Base-by-base conservation (phyloP, 2,888 invertebrate species). In the Drosophila mulleri region DNA sequence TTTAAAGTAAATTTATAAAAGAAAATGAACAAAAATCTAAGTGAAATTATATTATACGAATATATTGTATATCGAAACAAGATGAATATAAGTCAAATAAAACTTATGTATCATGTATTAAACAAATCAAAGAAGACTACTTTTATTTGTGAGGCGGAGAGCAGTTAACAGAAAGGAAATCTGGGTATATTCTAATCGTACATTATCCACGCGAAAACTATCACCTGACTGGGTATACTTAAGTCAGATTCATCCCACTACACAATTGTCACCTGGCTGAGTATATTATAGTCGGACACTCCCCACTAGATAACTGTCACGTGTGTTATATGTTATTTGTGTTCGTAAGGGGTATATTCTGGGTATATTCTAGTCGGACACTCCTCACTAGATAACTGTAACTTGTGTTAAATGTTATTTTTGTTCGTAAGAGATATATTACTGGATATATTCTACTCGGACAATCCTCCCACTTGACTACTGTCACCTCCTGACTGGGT, bases 11-110 rank as follows among this genome's bases (percentile, higher is more conserved):
- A 73, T 62, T 50, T 44, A 69, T 74, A 63, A 57, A 72, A 50
- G 53, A 78, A 70, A 70, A 78, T 61, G 56, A 71, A 75, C 76
- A 79, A 79, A 83, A 82, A 78, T 81, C 80, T 83, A 80, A 83
- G 82, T 82, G 81, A 82, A 85, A 85, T 80, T 85, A 86, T 86
- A 88, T 82, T 84, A 89, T 77, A 77, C 83, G 80, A 81, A 89
- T 83, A 82, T 83, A 85, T 83, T 84, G 88, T 89, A 87, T 88
- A 88, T 87, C 84, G 78, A 82, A 79, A 82, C 79, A 83, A 83
- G 81, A 86, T 82, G 86, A 73, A 86, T 80, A 88, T 81, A 89
- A 88, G 86, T 85, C 80, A 87, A 84, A 83, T 83, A 85, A 82
- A 85, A 75, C 76, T 84, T 82, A 78, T 78, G 75, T 85, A 80